Conservation (phyloP, 2,797 vertebrate species). For the Xiphorhynchus erythropygius region DNA sequence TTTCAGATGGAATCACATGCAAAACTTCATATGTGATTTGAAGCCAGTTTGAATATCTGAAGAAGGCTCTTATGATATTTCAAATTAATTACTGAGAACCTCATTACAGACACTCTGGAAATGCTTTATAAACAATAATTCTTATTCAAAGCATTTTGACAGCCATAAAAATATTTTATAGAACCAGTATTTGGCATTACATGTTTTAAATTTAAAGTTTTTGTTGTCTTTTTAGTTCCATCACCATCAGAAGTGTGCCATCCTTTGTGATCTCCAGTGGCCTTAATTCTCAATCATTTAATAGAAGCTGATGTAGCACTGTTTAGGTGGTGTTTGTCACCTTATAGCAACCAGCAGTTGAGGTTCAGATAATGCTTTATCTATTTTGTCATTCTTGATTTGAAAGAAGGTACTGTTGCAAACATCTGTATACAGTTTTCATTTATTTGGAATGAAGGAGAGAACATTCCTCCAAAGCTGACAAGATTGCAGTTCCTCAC, state of each 20-base stretch:
- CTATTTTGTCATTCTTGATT: background rate
- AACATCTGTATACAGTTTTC: background rate
- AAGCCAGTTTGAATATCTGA: background rate
- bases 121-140: background rate
- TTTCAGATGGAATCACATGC: background rate
- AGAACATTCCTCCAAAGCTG: slow-evolving; percentile 31
- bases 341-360: background rate
- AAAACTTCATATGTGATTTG: background rate
- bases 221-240: background rate
- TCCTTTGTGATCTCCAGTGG: background rate
- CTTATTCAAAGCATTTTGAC: background rate
- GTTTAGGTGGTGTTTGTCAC: background rate
- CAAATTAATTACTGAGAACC: background rate
- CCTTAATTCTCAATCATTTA: background rate
- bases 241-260: background rate
- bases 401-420: slow-evolving; percentile 49
- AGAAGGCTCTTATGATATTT: background rate
- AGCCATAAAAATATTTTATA: background rate
- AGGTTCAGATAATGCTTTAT: background rate
- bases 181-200: background rate
- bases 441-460: slow-evolving; percentile 14
- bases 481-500: background rate
- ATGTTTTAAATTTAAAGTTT: background rate
- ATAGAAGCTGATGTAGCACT: background rate
- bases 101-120: background rate